These are phyloP conservation scores for Ceramica pisi DNA, from an alignment of 2,888 invertebrate species.

Conservation along the genomic window DNA sequence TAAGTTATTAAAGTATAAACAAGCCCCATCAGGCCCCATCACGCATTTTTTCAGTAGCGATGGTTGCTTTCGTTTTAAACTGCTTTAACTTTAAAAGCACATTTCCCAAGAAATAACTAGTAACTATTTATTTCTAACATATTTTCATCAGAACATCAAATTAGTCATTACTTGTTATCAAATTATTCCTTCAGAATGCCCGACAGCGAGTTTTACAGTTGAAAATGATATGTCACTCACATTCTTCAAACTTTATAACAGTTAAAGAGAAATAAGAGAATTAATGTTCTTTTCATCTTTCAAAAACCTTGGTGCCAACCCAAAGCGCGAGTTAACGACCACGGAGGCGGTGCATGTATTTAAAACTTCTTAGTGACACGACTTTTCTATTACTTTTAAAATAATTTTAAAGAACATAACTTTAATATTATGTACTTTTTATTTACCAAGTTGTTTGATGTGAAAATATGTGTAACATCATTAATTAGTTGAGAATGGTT, in stretches of 20 bases:
- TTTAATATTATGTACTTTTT: conserved; percentile 59
- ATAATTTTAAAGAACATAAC: conserved; percentile 57
- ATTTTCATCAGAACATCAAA: conserved; percentile 47
- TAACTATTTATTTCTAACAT: conserved; percentile 36
- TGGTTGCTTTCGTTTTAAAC: conserved; percentile 41
- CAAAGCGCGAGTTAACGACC: conserved; percentile 69
- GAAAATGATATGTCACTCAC: conserved; percentile 42
- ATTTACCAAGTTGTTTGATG: conserved; percentile 65
- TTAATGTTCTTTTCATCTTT: conserved; percentile 67
- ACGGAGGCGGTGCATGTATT: conserved; percentile 68
- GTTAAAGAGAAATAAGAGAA: conserved; percentile 62
- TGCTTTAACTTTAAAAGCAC: conserved; percentile 23
- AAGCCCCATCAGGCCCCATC: background rate
- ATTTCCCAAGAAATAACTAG: conserved; percentile 18
- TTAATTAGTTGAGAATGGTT: conserved; percentile 62
- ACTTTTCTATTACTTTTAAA: conserved; percentile 66
- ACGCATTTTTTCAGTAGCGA: conserved; percentile 21
- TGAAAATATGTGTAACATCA: conserved; percentile 56
- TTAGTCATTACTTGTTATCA: conserved; percentile 46
- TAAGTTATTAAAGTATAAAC: conserved; percentile 27
- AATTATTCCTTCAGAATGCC: conserved; percentile 48
- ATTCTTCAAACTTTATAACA: conserved; percentile 59
- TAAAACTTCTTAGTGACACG: conserved; percentile 67
- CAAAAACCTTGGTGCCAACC: conserved; percentile 67
- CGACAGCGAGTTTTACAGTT: conserved; percentile 34